Evolutionary conservation across 2,888 invertebrate genomes (phyloP).

Genomic region (Carcina quercana): DNA sequence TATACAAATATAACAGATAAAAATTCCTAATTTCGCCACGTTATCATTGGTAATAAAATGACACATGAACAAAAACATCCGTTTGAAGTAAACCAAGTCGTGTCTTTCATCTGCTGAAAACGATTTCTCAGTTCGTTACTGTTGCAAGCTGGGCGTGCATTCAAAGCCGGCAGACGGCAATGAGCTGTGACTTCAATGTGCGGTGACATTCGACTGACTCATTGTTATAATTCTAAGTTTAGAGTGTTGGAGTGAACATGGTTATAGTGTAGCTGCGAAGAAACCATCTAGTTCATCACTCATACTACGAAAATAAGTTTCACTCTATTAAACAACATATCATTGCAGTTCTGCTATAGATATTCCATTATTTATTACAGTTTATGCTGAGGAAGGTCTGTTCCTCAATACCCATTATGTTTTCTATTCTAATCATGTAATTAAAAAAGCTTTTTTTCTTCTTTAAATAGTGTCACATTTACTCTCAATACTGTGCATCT

Average conservation of each 20-base stretch:
- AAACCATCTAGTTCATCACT: not conserved
- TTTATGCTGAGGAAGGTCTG: no score
- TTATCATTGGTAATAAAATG: no score
- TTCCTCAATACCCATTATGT: no score
- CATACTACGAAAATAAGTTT: not conserved
- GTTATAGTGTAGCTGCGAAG: not conserved
- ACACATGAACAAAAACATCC: conserved; percentile 4
- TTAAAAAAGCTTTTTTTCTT: no score
- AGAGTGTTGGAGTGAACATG: not conserved
- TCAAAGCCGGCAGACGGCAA: conserved; percentile 21
- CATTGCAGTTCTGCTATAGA: not conserved
- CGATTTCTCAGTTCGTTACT: conserved; percentile 38
- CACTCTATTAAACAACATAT: not conserved
- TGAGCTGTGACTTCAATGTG: conserved; percentile 24
- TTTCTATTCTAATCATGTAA: no score
- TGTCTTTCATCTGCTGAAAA: conserved; percentile 18
- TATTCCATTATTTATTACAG: not conserved
- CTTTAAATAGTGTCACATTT: no score
- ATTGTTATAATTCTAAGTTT: conserved; percentile 2
- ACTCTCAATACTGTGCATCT: no score
- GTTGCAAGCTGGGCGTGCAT: conserved; percentile 22
- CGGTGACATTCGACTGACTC: conserved; percentile 15
- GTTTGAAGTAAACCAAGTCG: conserved; percentile 17
- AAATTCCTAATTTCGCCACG: no score
- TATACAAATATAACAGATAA: no score